A percentile compares a stretch with the other conserved stretches of the same genome.
These are phyloP conservation scores for Drosophila setosimentum DNA, from an alignment of 2,888 invertebrate species.

Conservation along the genomic window DNA sequence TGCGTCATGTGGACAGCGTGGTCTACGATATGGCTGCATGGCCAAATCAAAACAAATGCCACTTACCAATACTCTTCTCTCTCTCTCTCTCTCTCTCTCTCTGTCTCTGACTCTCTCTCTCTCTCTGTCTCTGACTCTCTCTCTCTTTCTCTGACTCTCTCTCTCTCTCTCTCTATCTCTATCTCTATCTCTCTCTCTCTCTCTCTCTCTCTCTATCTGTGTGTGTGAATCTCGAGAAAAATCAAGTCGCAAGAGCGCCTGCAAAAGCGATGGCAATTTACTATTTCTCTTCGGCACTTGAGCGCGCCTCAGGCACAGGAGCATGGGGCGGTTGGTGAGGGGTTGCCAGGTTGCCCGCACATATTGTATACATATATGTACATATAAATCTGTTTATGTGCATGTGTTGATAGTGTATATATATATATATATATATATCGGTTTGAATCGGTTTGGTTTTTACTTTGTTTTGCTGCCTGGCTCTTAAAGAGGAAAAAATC, in stretches of 20 bases:
- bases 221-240: background rate
- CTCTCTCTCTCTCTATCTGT: background rate
- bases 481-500: slow-evolving; percentile 62
- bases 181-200: background rate
- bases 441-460: slow-evolving; percentile 26
- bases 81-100: background rate
- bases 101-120: background rate
- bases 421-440: slow-evolving; percentile 9
- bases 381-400: slow-evolving; percentile 2
- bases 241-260: slow-evolving; percentile 28
- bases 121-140: background rate
- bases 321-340: background rate
- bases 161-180: background rate
- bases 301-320: slow-evolving; percentile 53
- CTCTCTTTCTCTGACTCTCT: background rate
- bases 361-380: background rate
- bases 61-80: background rate
- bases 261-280: slow-evolving; percentile 22
- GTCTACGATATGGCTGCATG: slow-evolving; percentile 34
- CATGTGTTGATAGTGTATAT: slow-evolving; percentile 5
- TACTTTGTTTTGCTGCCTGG: slow-evolving; percentile 27
- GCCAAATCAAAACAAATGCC: slow-evolving; percentile 6
- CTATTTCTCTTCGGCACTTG: slow-evolving; percentile 53
- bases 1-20: slow-evolving; percentile 52
- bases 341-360: background rate